Conservation (phyloP, 2,113 vertebrate genomes). For the Orthonyx spaldingii region DNA sequence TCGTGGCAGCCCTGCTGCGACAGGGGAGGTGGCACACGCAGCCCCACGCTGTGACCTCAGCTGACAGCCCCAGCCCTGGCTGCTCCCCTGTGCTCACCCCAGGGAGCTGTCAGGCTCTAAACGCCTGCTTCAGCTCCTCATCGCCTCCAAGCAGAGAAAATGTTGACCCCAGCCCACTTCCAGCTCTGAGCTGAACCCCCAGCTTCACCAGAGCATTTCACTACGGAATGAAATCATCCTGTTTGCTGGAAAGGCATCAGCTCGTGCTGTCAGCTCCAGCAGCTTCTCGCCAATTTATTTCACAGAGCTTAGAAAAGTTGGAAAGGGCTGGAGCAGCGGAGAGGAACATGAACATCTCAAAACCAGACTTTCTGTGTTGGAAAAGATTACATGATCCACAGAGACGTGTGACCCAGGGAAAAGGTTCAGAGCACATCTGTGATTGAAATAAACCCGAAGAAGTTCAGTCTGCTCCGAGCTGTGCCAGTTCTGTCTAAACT, state of each 20-base stretch:
- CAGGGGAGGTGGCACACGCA: background rate
- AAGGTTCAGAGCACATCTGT: constrained; percentile 32
- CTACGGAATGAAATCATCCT: background rate
- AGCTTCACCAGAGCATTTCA: background rate
- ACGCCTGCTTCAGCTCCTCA: background rate
- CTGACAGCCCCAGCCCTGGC: background rate
- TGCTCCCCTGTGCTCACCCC: background rate
- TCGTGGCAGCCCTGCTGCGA: background rate
- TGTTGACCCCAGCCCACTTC: background rate
- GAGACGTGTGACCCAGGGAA: background rate
- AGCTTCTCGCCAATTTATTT: constrained; percentile 22
- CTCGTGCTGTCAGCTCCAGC: background rate
- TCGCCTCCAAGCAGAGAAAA: background rate
- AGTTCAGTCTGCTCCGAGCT: background rate
- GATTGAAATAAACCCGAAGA: background rate
- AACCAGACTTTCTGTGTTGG: constrained; percentile 24
- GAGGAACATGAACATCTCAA: background rate
- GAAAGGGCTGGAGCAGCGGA: background rate
- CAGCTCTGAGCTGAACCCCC: background rate
- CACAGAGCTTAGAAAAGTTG: background rate
- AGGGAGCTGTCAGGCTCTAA: background rate
- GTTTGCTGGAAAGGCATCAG: background rate
- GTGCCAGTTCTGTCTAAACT: background rate
- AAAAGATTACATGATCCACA: constrained; percentile 10
- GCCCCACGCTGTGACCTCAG: background rate